Conservation (phyloP, 2,113 vertebrate genomes). For the Arothron firmamentum region DNA sequence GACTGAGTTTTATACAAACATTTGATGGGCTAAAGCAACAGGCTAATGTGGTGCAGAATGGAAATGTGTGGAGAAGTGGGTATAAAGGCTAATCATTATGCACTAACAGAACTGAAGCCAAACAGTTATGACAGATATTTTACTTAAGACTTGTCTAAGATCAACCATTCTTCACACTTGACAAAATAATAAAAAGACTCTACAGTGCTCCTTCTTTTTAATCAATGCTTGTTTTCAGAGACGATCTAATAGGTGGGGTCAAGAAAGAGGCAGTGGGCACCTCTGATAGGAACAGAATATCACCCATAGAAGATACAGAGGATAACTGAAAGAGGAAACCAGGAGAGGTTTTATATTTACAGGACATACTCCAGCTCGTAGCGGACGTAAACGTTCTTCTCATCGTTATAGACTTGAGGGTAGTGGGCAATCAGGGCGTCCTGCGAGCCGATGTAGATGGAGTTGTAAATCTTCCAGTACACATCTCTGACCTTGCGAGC, state of each 20-base stretch:
- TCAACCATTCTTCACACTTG: slow-evolving; percentile 27
- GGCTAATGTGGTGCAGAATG: slow-evolving; percentile 78
- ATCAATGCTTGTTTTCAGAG: slow-evolving; percentile 6
- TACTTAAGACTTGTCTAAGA: slow-evolving; percentile 30
- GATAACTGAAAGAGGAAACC: neutral
- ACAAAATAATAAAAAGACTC: slow-evolving; percentile 32
- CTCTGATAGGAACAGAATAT: neutral
- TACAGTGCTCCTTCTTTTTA: slow-evolving; percentile 29
- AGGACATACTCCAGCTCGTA: slow-evolving; percentile 96
- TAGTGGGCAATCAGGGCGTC: slow-evolving; percentile 98
- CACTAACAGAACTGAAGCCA: slow-evolving; percentile 54
- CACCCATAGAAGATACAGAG: neutral
- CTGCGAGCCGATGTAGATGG: slow-evolving; percentile 98
- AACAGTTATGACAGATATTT: slow-evolving; percentile 32
- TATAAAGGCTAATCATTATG: slow-evolving; percentile 55
- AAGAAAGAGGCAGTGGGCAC: neutral
- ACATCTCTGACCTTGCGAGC: slow-evolving; percentile 97
- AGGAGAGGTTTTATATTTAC: slow-evolving; percentile 67
- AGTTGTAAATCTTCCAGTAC: slow-evolving; percentile 99
- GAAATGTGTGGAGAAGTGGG: slow-evolving; percentile 73
- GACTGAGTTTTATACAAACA: slow-evolving; percentile 88
- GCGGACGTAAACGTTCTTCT: slow-evolving; percentile 95
- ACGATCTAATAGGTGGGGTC: neutral
- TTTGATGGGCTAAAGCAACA: slow-evolving; percentile 93
- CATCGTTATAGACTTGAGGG: slow-evolving; percentile 96